Evolutionary conservation across 2,797 vertebrate genomes (phyloP), one percentile per base, ranked within the genome.

Genomic region (Xenentodon cancila): DNA sequence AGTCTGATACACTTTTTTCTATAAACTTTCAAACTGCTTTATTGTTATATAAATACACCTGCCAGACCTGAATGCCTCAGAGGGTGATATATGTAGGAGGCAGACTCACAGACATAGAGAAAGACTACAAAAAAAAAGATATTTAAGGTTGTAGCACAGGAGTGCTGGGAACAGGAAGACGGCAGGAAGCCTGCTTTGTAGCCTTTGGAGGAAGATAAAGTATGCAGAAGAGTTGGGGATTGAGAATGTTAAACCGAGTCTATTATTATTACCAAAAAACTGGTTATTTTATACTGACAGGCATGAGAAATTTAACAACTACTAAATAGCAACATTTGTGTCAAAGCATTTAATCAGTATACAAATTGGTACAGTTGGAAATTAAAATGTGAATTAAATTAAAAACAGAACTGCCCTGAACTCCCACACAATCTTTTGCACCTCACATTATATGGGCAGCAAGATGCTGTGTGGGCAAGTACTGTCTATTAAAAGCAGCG

Each of bases 41-140:
- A 15, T 54, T 22, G 11, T 59, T 59, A 43, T n/a, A 62, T 45
- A 55, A 46, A 61, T 50, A 25, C 22, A 55, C 32, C 45, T 50
- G 19, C 25, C 58, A 16, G 53, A 45, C 20, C 21, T 61, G 53
- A 45, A 37, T 37, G 15, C 44, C 66, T 17, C 52, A 48, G 49
- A 20, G 40, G 45, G 22, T 47, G 68, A 21, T 37, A 30, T 20
- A 30, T 32, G 45, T 60, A 55, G 18, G 63, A 60, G 40, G 46
- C 46, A 51, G 57, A 61, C 40, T 51, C n/a, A 30, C 19, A 66
- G 19, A 53, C 27, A 54, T 11, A 45, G n/a, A 37, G 16, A 57
- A 27, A 34, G 17, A 19, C 25, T 50, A 12, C 53, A 55, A 34
- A 55, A 27, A 7, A n/a, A 37, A 25, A 5, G 43, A 59, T 47